Evolutionary conservation across 2,888 invertebrate species (phyloP), one percentile per base, ranked within the genome.

Genomic region (Pterobdella sp.): DNA sequence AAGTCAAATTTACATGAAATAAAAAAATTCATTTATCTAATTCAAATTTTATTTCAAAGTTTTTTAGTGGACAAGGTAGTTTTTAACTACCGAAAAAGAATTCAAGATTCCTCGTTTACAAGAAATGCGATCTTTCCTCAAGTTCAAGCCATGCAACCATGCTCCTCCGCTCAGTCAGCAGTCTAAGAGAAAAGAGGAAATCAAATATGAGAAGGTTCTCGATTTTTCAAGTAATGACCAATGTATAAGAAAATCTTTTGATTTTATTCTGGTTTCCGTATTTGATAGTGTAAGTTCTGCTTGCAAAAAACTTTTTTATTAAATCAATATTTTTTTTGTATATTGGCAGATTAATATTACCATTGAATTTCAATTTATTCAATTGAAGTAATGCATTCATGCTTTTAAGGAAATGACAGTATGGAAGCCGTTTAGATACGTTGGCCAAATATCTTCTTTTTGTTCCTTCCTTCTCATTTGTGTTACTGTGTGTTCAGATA

Each of bases 381-480:
- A n/a, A n/a, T n/a, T n/a, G n/a, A n/a, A n/a, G n/a, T n/a, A n/a
- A n/a, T n/a, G n/a, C n/a, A n/a, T n/a, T n/a, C n/a, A n/a, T n/a
- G 10, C 49, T 26, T 56, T n/a, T 22, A 22, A 72, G 37, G 75
- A 75, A 49, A 36, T 75, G 68, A 70, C 72, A 35, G 68, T 64
- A 18, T 75, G 74, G 75, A 26, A 72, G 36, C 75, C 75, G 4
- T 75, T 75, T 60, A 56, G 75, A 7, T 73, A 72, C 35, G 72
- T 71, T 37, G 75, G 75, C 10, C 70, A 72, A 32, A 42, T 75
- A 22, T 31, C 74, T 4, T 75, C 75, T 32, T 74, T 75, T 63
- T 67, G 60, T 34, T 72, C 72, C 31, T 70, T 75, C 68, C 68
- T 73, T 2, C 49, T 73, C 22, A 64, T 52, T 14, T 73, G 69